Percentiles rank a stretch among this genome's conserved stretches.
Conservation (phyloP, 2,797 vertebrate species). For the Sitta carolinensis region DNA sequence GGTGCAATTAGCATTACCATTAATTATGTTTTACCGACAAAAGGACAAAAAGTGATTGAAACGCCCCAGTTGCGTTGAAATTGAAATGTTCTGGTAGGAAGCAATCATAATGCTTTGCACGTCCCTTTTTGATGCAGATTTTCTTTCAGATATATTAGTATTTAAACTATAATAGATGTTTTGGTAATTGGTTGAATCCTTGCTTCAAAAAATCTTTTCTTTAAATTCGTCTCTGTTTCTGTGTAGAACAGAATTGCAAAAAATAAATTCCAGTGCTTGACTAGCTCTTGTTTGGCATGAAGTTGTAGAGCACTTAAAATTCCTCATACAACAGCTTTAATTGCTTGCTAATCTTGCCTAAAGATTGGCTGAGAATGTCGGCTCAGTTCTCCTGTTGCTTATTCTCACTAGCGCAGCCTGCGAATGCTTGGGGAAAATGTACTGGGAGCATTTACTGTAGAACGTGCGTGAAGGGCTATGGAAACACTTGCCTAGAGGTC, state of each 20-base stretch:
- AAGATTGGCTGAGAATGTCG: constrained; percentile 39
- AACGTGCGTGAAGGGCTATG: neutral
- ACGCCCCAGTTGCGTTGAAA: neutral
- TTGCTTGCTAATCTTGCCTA: constrained; percentile 43
- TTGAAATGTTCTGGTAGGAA: neutral
- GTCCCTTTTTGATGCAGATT: neutral
- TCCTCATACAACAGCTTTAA: constrained; percentile 43
- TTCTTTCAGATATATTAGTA: neutral
- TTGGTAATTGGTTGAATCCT: neutral
- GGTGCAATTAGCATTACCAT: neutral
- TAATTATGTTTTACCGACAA: neutral
- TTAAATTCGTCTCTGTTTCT: neutral
- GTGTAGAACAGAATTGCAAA: neutral
- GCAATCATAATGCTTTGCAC: neutral
- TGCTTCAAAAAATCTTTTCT: neutral
- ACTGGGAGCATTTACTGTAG: neutral
- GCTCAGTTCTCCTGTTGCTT: neutral
- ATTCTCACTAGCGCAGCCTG: neutral
- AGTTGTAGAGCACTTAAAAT: constrained; percentile 55
- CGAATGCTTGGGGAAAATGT: neutral
- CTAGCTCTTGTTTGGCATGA: constrained; percentile 49
- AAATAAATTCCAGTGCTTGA: constrained; percentile 22
- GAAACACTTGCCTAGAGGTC: neutral
- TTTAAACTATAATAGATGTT: neutral
- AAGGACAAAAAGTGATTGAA: neutral